Base-by-base conservation (phyloP, 2,888 invertebrate species). In the Pandemis corylana region DNA sequence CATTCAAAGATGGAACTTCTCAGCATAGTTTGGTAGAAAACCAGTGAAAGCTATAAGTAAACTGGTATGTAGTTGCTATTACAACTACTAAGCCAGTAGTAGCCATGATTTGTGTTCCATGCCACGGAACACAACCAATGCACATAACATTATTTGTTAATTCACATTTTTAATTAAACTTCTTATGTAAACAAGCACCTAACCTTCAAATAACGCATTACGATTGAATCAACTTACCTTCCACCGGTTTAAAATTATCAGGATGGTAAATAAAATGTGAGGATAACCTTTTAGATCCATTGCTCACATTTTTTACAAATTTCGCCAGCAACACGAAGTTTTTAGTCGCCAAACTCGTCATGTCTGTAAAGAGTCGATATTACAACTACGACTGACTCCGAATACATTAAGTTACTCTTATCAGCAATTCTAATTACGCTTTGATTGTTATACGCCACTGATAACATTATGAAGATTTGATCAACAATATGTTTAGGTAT, bases 211-310 rank as follows among this genome's bases (percentile, higher is more conserved):
- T 0, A 9, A 41, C 5, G 1, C 9, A 49, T 7, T 28, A 56
- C 10, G 5, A n/a, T 9, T 2, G 9, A 49, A 71, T 77, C 66
- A 73, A 78, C 84, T 92, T 91, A 91, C 95, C 95, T 88, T 94
- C 89, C 61, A 94, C 88, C 7, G 94, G 94, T 77, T 90, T 85
- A 73, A 90, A 90, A 81, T 89, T 90, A 78, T 96, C 96, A 0
- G 96, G 95, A 76, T 91, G 92, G 83, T 96, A 96, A 73, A 92
- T 95, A 84, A 96, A 96, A 87, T 96, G 96, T 12, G 95, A 95
- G 49, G 92, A 90, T 51, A 91, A 78, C 76, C 93, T 89, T 81
- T 90, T 92, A 20, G 86, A 77, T 76, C 77, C 81, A 77, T 86
- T 86, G 79, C 84, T 87, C 36, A 89, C 87, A 89, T 89, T 85